Conservation (phyloP, 1,140 invertebrate species). For the Mya arenaria region DNA sequence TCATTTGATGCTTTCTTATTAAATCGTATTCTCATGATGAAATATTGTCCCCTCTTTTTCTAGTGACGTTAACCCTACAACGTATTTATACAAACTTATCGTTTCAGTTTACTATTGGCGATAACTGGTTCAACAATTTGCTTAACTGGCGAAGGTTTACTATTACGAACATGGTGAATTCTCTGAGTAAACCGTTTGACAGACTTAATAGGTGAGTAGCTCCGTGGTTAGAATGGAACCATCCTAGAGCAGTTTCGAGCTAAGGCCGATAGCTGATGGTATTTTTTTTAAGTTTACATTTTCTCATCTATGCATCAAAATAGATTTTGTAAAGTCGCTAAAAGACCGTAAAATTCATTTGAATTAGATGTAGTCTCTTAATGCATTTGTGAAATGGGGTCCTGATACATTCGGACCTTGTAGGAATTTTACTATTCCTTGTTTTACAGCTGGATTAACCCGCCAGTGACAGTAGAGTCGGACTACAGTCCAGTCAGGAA, state of each 20-base stretch:
- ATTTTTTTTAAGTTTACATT: no score
- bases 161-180: constrained; percentile 59
- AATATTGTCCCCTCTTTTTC: no score
- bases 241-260: no score
- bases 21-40: no score
- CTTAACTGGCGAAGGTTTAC: constrained; percentile 70
- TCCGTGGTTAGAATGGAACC: no score
- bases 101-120: constrained; percentile 85
- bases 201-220: constrained; percentile 68
- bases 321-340: no score
- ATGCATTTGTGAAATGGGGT: no score
- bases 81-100: background rate
- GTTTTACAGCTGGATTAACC: constrained; percentile 69
- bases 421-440: background rate
- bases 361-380: no score
- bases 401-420: background rate
- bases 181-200: constrained; percentile 63
- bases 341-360: no score
- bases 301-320: background rate
- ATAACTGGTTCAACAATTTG: constrained; percentile 92
- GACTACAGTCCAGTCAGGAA: constrained; percentile 76
- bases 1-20: no score
- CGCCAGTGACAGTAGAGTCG: constrained; percentile 75
- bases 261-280: no score
- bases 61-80: background rate